These are phyloP conservation scores for Diadophis punctatus DNA, from an alignment of 2,113 vertebrate genomes.

Conservation along the genomic window DNA sequence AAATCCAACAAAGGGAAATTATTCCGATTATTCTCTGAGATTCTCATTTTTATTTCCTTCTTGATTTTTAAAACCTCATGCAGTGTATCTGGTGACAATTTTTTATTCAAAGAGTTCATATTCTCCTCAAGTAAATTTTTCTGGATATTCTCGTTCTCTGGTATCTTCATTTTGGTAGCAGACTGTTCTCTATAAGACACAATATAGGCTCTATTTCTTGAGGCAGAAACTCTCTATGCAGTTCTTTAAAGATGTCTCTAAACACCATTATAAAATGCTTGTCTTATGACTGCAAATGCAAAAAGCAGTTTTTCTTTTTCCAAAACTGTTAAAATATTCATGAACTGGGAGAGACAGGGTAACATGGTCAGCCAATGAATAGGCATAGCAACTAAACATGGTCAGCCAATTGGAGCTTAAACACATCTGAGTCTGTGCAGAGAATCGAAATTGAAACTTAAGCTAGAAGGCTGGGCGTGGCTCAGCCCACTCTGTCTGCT, in stretches of 20 bases:
- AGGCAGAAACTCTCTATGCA: background rate
- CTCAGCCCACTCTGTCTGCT: too few species aligned
- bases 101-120: background rate
- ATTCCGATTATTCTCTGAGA: background rate
- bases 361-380: too few species aligned
- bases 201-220: background rate
- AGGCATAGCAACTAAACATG: too few species aligned
- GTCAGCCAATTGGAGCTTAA: too few species aligned
- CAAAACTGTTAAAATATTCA: too few species aligned
- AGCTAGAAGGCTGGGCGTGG: too few species aligned
- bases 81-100: too few species aligned
- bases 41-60: background rate
- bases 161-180: background rate
- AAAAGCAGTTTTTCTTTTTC: background rate
- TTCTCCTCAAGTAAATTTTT: background rate
- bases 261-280: background rate
- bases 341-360: too few species aligned
- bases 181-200: background rate
- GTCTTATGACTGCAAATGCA: background rate
- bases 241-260: background rate
- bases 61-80: background rate
- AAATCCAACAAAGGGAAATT: background rate
- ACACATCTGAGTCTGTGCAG: too few species aligned
- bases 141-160: background rate
- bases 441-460: too few species aligned